A percentile compares a stretch with the other conserved stretches of the same genome.
Conservation (phyloP, 2,113 vertebrate genomes). For the Rhea pennata region DNA sequence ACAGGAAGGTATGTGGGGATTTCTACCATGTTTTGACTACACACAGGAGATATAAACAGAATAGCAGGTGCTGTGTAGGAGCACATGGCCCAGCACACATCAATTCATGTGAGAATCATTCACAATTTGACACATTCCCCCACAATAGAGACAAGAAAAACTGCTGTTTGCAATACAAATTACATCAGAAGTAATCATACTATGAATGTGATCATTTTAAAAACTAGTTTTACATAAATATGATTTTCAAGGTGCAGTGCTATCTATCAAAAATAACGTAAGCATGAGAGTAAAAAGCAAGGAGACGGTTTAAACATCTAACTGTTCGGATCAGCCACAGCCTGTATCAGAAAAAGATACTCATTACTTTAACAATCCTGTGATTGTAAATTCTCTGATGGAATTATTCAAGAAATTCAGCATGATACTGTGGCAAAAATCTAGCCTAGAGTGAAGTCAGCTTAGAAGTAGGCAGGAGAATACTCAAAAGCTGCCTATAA, state of each 20-base stretch:
- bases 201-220: background rate
- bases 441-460: background rate
- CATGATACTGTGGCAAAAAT: background rate
- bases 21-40: background rate
- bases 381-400: background rate
- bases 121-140: background rate
- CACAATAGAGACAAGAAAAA: background rate
- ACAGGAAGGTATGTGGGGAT: background rate
- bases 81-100: background rate
- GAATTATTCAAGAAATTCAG: background rate
- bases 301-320: background rate
- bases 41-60: background rate
- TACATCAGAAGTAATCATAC: background rate
- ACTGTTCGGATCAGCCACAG: background rate
- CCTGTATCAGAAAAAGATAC: background rate
- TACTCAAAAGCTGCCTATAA: background rate
- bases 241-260: background rate
- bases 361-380: background rate
- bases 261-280: background rate
- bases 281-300: background rate
- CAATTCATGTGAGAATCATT: background rate
- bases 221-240: background rate
- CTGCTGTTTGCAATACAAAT: background rate
- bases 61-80: background rate
- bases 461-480: background rate